These are phyloP conservation scores for Tachina lurida DNA, from an alignment of 2,888 invertebrate species.

Conservation along the genomic window DNA sequence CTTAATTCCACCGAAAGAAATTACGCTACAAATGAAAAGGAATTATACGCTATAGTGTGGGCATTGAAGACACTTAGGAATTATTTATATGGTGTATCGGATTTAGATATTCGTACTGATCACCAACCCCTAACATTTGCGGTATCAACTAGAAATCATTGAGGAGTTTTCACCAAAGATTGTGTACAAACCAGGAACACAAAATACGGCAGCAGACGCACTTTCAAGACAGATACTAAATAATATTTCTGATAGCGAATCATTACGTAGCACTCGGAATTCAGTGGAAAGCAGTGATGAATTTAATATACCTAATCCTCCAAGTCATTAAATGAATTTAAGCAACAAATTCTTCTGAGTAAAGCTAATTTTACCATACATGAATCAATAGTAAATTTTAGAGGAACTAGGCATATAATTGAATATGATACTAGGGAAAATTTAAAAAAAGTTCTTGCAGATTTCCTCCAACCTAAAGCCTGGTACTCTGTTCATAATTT, in stretches of 20 bases:
- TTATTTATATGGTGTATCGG: no score
- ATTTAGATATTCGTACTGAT: not conserved
- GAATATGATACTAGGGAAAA: not conserved
- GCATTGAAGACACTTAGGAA: not conserved
- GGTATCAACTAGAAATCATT: not conserved
- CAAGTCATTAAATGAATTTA: not conserved
- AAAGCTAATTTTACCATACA: not conserved
- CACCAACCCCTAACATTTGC: no score
- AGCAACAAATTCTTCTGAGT: not conserved
- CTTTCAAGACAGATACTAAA: not conserved
- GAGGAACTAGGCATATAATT: conserved; percentile 1
- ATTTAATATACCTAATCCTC: not conserved
- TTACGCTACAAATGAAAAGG: not conserved
- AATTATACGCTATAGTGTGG: conserved; percentile 1
- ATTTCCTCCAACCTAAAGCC: not conserved
- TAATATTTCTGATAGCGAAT: not conserved
- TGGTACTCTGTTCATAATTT: no score
- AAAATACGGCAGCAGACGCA: not conserved
- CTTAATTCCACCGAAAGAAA: not conserved
- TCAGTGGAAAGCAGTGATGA: conserved; percentile 8
- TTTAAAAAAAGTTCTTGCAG: not conserved
- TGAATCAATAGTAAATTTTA: not conserved
- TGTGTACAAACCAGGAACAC: conserved; percentile 2
- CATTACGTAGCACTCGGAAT: not conserved
- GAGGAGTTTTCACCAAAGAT: not conserved